Evolutionary conservation across 1,140 invertebrate species (phyloP).

Genomic region (Triops longicaudatus): DNA sequence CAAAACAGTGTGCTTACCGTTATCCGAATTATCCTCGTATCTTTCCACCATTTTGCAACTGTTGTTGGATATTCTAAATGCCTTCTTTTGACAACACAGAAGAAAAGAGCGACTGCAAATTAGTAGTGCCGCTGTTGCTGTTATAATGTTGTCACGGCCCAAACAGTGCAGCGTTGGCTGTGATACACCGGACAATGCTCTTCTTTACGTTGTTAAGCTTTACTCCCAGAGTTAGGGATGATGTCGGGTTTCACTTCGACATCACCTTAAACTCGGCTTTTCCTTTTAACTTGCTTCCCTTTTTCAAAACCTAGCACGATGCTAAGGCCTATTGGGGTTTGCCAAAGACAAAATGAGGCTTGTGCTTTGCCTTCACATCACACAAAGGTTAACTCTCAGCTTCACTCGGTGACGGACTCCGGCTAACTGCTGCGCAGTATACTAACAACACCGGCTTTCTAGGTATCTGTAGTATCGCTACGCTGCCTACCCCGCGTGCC

Average conservation of each 20-base stretch:
- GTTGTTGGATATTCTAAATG: background rate
- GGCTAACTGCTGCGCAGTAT: background rate
- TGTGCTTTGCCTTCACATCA: background rate
- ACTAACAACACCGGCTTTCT: background rate
- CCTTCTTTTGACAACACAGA: background rate
- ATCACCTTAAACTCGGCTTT: background rate
- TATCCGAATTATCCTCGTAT: slow-evolving; percentile 26
- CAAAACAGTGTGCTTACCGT: slow-evolving; percentile 17
- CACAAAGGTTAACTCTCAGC: background rate
- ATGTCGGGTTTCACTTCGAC: slow-evolving; percentile 1
- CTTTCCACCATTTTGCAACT: slow-evolving; percentile 27
- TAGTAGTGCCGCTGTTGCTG: background rate
- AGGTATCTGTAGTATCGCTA: background rate
- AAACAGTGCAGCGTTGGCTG: background rate
- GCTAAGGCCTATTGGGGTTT: background rate
- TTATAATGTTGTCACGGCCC: background rate
- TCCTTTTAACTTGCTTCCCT: background rate
- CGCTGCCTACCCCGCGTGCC: background rate
- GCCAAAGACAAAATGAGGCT: background rate
- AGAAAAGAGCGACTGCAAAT: background rate
- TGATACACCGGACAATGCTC: slow-evolving; percentile 1
- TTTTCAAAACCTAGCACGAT: background rate
- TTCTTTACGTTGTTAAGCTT: background rate
- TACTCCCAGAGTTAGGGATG: background rate
- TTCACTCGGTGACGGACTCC: background rate